A percentile compares a stretch with the other conserved stretches of the same genome.
Evolutionary conservation across 1,140 invertebrate species (phyloP).

Genomic region (Brachionus paranguensis): DNA sequence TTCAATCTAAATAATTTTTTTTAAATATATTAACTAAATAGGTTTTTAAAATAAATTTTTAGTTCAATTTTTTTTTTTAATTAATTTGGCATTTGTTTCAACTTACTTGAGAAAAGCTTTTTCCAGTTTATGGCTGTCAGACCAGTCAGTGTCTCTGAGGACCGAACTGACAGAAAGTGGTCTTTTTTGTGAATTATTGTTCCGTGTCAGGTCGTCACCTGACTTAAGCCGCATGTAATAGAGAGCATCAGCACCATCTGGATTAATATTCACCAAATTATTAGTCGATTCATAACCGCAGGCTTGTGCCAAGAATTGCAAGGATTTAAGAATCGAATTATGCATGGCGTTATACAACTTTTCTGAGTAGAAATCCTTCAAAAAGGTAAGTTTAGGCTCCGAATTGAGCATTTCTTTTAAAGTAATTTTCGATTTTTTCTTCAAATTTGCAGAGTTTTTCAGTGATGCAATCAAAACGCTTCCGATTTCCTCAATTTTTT

Average conservation of each 20-base stretch:
- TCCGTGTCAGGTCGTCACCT: conserved; percentile 4
- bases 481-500: conserved; percentile 47
- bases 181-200: background rate
- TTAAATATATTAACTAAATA: background rate
- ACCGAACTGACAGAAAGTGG: conserved; percentile 21
- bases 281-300: background rate
- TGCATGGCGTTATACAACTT: conserved; percentile 48
- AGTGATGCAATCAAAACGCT: conserved; percentile 45
- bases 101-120: conserved; percentile 17
- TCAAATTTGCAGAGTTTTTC: conserved; percentile 16
- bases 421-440: conserved; percentile 45
- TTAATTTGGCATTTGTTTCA: background rate
- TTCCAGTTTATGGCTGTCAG: background rate
- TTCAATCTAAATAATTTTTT: conserved; percentile 47
- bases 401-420: conserved; percentile 3
- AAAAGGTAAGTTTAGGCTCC: background rate
- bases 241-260: background rate
- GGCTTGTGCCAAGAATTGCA: background rate
- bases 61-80: background rate
- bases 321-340: background rate
- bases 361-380: conserved; percentile 47
- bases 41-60: background rate
- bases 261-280: background rate
- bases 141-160: conserved; percentile 1
- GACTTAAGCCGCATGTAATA: conserved; percentile 27